These are phyloP conservation scores for Macropodus opercularis DNA, from an alignment of 2,797 vertebrate species.

Conservation along the genomic window DNA sequence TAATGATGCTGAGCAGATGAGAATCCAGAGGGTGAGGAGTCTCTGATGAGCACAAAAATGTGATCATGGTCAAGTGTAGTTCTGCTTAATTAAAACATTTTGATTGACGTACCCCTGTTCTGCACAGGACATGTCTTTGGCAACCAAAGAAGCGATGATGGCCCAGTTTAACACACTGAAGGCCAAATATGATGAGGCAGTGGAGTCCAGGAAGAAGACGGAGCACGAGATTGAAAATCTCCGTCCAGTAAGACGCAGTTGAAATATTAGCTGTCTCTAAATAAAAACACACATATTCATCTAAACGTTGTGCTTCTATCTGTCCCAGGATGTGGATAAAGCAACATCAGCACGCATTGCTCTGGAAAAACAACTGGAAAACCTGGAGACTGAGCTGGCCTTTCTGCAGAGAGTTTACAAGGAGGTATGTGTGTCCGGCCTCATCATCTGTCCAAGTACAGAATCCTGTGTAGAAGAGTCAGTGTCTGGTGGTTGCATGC, in stretches of 20 bases:
- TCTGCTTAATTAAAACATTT: slow-evolving; percentile 9
- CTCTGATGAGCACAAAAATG: not conserved
- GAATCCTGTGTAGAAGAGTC: slow-evolving; percentile 7
- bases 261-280: not conserved
- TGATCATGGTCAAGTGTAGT: not conserved
- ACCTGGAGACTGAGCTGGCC: slow-evolving; percentile 77
- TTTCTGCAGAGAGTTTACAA: slow-evolving; percentile 78
- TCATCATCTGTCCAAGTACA: not conserved
- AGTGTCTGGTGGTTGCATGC: slow-evolving; percentile 2
- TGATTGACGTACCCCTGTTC: slow-evolving; percentile 5
- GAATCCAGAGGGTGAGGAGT: slow-evolving; percentile 73
- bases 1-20: slow-evolving; percentile 77
- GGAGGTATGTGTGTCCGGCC: slow-evolving; percentile 57
- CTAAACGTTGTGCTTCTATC: not conserved
- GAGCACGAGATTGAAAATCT: slow-evolving; percentile 80
- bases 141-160: slow-evolving; percentile 74
- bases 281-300: not conserved
- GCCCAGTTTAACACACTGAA: slow-evolving; percentile 78
- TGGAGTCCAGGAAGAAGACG: slow-evolving; percentile 77
- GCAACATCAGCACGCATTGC: slow-evolving; percentile 70
- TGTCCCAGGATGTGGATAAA: slow-evolving; percentile 73
- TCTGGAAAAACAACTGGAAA: slow-evolving; percentile 80
- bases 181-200: slow-evolving; percentile 76
- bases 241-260: slow-evolving; percentile 75
- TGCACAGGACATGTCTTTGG: slow-evolving; percentile 76